These are phyloP conservation scores for Magallana ariakensis DNA, from an alignment of 1,140 invertebrate genomes.

Conservation along the genomic window DNA sequence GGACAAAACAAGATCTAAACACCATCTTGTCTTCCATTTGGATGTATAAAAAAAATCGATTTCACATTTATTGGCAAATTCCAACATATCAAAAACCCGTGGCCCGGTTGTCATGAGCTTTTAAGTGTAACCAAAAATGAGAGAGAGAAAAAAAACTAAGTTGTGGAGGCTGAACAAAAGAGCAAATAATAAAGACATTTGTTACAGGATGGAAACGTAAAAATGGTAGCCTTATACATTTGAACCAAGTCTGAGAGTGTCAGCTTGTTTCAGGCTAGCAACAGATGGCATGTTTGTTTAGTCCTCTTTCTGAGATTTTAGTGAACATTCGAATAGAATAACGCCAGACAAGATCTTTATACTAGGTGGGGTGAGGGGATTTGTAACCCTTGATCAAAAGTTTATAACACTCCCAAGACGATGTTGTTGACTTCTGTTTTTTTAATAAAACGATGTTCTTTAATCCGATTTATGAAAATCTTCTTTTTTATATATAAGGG, in stretches of 20 bases:
- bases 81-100: background rate
- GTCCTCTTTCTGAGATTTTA: background rate
- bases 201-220: background rate
- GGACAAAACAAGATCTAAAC: background rate
- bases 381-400: too few relatives aligned
- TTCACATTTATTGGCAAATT: conserved; percentile 12
- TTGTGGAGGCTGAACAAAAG: background rate
- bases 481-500: too few relatives aligned
- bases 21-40: background rate
- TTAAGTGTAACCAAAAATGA: background rate
- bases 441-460: too few relatives aligned
- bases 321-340: background rate
- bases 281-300: background rate
- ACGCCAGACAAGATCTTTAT: too few relatives aligned
- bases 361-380: too few relatives aligned
- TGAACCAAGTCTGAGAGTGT: background rate
- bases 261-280: background rate
- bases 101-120: background rate
- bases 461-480: too few relatives aligned
- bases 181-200: conserved; percentile 2
- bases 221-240: background rate
- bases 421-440: too few relatives aligned
- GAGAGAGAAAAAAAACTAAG: too few relatives aligned
- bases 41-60: background rate
- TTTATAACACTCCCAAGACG: too few relatives aligned